Base-by-base conservation (phyloP, 1,140 invertebrate species). In the Calosoma granatense region DNA sequence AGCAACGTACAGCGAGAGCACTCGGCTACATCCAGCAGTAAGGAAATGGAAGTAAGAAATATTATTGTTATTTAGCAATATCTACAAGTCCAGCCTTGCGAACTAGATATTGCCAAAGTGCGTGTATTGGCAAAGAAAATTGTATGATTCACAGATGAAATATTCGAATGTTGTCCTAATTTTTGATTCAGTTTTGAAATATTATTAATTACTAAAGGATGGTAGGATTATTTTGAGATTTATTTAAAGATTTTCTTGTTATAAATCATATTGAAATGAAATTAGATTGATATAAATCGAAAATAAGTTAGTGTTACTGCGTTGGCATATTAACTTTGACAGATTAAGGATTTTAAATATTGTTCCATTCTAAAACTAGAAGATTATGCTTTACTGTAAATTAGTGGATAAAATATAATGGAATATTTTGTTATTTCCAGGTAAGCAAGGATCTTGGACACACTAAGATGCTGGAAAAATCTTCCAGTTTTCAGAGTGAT, bases 381-480 rank as follows among this genome's bases (percentile, higher is more conserved):
- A n/a, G n/a, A n/a, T n/a, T n/a, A n/a, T n/a, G n/a, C n/a, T n/a
- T n/a, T n/a, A n/a, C n/a, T n/a, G n/a, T n/a, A n/a, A n/a, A n/a
- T n/a, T n/a, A n/a, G n/a, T n/a, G n/a, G n/a, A n/a, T n/a, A 9
- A 36, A 36, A 36, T 36, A n/a, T 36, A 36, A 36, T 36, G 6
- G 6, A 9, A 36, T 9, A 9, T 6, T 36, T 36, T 36, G 26
- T 36, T 36, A 6, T 47, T 64, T 67, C 21, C 55, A 71, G 69
- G 58, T 61, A 12, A 54, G 47, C 20, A 67, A 69, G 58, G 68
- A 71, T 56, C 53, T 66, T 19, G 69, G 68, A 2, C 59, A 68
- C 52, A 65, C 65, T 6, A 65, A 71, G 59, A 63, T 65, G 20
- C 56, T 61, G 19, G 68, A 71, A 43, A 66, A 69, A 52, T 61